These are phyloP conservation scores for Cherax destructor DNA, from an alignment of 1,140 invertebrate species.

Conservation along the genomic window DNA sequence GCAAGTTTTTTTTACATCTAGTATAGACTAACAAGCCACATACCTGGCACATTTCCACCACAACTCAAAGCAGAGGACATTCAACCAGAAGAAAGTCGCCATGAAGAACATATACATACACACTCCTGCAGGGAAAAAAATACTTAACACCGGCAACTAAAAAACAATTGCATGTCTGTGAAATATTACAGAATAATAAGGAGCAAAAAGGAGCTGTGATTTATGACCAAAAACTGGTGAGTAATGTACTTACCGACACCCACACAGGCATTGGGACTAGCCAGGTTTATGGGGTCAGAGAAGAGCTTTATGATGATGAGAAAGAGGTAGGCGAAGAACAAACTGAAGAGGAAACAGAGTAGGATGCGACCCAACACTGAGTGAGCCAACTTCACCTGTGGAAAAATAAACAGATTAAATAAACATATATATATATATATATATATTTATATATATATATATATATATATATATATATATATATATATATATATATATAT, in stretches of 20 bases:
- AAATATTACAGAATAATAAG: too few species aligned
- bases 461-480: too few species aligned
- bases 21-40: background rate
- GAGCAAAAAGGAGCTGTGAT: too few species aligned
- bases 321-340: constrained; percentile 63
- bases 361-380: constrained; percentile 60
- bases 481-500: too few species aligned
- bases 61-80: constrained; percentile 71
- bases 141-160: too few species aligned
- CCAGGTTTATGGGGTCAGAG: constrained; percentile 57
- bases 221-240: too few species aligned
- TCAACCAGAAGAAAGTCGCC: constrained; percentile 72
- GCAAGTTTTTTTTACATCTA: background rate
- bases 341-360: constrained; percentile 57
- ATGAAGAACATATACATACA: constrained; percentile 71
- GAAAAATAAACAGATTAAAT: background rate
- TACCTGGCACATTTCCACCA: constrained; percentile 72
- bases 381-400: constrained; percentile 60
- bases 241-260: constrained; percentile 49
- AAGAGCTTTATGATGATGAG: constrained; percentile 65
- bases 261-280: constrained; percentile 49
- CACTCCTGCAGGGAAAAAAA: constrained; percentile 58
- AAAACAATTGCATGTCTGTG: too few species aligned
- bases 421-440: too few species aligned
- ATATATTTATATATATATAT: too few species aligned